Percentiles rank a stretch among this genome's conserved stretches.
These are phyloP conservation scores for Lycia hirtaria DNA, from an alignment of 2,888 invertebrate genomes.

Conservation along the genomic window DNA sequence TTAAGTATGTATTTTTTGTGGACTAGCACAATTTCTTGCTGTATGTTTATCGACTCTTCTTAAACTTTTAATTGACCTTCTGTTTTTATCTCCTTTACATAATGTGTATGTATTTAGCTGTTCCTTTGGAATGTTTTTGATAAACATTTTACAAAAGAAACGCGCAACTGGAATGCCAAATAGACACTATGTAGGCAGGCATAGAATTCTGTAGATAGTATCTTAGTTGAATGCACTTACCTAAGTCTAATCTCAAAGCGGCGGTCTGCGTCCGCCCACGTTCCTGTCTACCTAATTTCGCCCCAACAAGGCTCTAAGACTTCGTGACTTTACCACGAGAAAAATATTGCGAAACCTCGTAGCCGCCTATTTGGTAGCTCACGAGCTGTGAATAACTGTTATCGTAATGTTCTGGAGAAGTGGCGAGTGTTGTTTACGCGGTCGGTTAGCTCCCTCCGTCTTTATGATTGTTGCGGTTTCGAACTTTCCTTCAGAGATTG, in stretches of 20 bases:
- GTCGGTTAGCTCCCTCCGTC: conserved; percentile 31
- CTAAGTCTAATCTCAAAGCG: conserved; percentile 14
- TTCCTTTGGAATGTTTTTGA: too few species aligned
- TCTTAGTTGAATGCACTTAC: conserved; percentile 17
- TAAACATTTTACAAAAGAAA: too few species aligned
- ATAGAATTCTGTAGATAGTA: conserved; percentile 14
- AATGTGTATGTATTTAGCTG: too few species aligned
- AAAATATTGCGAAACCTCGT: conserved; percentile 67
- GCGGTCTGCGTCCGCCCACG: conserved; percentile 14
- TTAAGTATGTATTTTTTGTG: too few species aligned
- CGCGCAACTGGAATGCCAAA: too few species aligned
- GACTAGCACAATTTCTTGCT: too few species aligned
- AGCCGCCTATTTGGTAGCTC: conserved; percentile 73
- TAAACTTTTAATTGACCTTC: too few species aligned
- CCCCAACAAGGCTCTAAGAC: conserved; percentile 22
- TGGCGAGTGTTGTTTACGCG: conserved; percentile 51
- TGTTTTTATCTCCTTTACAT: too few species aligned
- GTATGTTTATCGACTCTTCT: too few species aligned
- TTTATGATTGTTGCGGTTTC: conserved; percentile 32
- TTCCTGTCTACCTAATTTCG: conserved; percentile 21
- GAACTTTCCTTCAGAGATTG: conserved; percentile 34
- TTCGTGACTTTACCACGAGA: conserved; percentile 66
- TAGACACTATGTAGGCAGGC: neutral
- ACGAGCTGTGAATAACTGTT: conserved; percentile 73
- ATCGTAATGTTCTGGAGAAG: conserved; percentile 63